Evolutionary conservation across 1,140 invertebrate genomes (phyloP), one percentile per base, ranked within the genome.

Genomic region (Drosophila truncata): DNA sequence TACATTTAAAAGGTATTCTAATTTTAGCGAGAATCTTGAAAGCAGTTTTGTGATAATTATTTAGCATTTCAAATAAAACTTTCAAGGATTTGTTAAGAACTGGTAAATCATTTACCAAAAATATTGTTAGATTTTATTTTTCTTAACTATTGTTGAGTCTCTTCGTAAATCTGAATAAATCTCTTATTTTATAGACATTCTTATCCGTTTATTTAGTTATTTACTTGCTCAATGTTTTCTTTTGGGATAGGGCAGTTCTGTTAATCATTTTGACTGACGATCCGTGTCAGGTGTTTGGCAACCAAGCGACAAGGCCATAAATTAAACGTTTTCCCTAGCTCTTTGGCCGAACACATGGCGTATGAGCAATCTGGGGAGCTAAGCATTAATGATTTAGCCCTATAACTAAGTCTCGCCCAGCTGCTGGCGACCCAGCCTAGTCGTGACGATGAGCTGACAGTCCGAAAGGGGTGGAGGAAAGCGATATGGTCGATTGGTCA

Each of bases 201-300:
- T 31, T 16, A 44, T 35, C 39, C 13, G 0, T 25, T 69, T 29
- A 50, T 50, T 29, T 20, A 25, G 16, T 13, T 39, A 41, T 59
- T 58, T 11, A 46, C n/a, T 47, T 47, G 13, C 41, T n/a, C 16
- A 18, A 67, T 33, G 16, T 20, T 39, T 27, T 13, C 25, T 58
- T 46, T 82, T 80, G 63, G 57, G 59, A 59, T 75, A 85, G 82
- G 78, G 46, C 64, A 78, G 54, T 69, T 60, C 46, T 42, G 42
- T 63, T 37, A 31, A 63, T 72, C 60, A 69, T 23, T 50, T 82
- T 72, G 69, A 72, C 52, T 72, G 69, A 72, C 69, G 73, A 86
- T 65, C 50, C 42, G 46, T 78, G 82, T 52, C 83, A 88, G 84
- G 71, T 87, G 76, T 80, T 86, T 80, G 76, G 84, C 70, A 88